These are phyloP conservation scores for Oceanodroma tethys DNA, from an alignment of 2,113 vertebrate genomes.

Conservation along the genomic window DNA sequence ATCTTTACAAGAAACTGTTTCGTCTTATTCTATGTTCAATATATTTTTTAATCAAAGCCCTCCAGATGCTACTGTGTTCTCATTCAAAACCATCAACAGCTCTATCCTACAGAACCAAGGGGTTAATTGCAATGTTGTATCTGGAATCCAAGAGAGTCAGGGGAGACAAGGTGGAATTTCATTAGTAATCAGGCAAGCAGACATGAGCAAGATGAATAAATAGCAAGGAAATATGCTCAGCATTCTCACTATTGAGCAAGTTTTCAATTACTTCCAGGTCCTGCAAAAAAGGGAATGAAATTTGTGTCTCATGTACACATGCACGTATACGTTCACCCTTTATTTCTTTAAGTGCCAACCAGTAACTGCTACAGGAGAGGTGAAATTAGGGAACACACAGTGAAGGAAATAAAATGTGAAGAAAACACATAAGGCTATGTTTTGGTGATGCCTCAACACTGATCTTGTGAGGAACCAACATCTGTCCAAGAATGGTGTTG, in stretches of 20 bases:
- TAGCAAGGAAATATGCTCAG: background rate
- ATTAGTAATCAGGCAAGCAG: background rate
- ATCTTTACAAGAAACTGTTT: background rate
- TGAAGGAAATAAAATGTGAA: background rate
- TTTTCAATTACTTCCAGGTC: background rate
- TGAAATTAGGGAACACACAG: background rate
- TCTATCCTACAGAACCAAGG: conserved; percentile 45
- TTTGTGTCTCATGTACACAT: fast-evolving
- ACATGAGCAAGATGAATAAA: background rate
- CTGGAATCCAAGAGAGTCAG: background rate
- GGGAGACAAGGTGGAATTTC: background rate
- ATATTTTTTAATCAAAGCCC: conserved; percentile 49
- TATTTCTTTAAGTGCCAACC: background rate
- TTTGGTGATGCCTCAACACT: background rate
- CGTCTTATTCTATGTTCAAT: conserved; percentile 1
- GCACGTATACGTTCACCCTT: background rate
- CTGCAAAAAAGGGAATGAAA: background rate
- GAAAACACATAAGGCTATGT: background rate
- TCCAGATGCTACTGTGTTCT: conserved; percentile 46
- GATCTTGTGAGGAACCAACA: background rate
- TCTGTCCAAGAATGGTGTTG: background rate
- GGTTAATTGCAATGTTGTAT: conserved; percentile 26
- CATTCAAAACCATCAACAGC: background rate
- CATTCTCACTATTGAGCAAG: background rate
- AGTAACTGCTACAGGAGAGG: background rate